Conservation (phyloP, 2,113 vertebrate genomes). For the Tyrannus savana region DNA sequence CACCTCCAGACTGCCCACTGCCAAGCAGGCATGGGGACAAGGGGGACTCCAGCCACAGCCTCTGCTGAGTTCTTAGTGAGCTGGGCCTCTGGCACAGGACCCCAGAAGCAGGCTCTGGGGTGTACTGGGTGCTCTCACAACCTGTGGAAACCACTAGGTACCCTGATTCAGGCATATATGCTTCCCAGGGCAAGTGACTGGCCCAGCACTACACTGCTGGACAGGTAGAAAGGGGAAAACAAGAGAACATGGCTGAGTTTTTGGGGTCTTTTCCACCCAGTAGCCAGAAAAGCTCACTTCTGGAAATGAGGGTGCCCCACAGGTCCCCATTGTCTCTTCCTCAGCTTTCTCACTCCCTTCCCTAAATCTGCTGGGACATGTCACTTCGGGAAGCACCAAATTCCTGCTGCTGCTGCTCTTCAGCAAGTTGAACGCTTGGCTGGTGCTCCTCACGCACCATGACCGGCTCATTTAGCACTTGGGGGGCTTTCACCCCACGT, state of each 20-base stretch:
- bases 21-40: rapidly evolving
- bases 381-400: not conserved
- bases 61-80: not conserved
- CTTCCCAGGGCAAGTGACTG: not conserved
- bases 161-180: rapidly evolving
- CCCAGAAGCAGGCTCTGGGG: not conserved
- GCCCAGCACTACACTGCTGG: rapidly evolving
- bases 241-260: rapidly evolving
- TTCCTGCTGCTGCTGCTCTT: rapidly evolving
- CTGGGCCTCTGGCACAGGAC: not conserved
- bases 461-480: not conserved
- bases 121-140: rapidly evolving
- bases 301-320: rapidly evolving
- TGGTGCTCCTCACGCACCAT: rapidly evolving
- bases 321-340: not conserved
- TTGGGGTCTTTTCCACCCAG: not conserved
- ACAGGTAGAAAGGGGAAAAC: not conserved
- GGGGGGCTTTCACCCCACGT: not conserved
- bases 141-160: not conserved
- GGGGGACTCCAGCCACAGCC: rapidly evolving
- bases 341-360: not conserved
- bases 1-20: not conserved
- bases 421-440: rapidly evolving
- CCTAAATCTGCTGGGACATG: rapidly evolving
- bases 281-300: not conserved